A percentile compares a stretch with the other conserved stretches of the same genome.
phyloP scores from a whole-genome alignment of 1,140 invertebrate genomes.

The Aleiodes sp. region DNA sequence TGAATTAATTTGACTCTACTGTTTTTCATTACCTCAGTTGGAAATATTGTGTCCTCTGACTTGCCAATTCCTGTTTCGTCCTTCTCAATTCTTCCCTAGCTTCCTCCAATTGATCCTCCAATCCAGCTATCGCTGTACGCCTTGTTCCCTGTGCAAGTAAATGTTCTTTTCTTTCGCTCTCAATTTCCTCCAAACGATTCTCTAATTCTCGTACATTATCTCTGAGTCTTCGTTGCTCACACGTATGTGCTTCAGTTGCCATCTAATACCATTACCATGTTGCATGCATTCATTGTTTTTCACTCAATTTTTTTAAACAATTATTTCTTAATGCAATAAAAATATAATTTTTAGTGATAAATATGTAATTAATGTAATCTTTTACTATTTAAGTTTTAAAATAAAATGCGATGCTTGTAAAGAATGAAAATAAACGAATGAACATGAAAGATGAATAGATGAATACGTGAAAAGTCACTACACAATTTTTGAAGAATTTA shows the following conservation, averaged over 20 bases:
- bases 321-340: too few relatives aligned
- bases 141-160: constrained; percentile 55
- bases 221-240: constrained; percentile 58
- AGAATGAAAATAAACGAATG: too few relatives aligned
- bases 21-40: constrained; percentile 51
- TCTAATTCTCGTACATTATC: constrained; percentile 54
- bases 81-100: constrained; percentile 52
- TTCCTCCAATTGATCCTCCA: constrained; percentile 58
- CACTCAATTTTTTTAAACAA: constrained; percentile 11
- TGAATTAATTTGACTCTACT: too few relatives aligned
- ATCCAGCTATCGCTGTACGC: constrained; percentile 51
- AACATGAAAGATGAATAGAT: too few relatives aligned
- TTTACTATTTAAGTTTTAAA: too few relatives aligned
- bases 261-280: constrained; percentile 54
- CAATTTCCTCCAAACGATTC: constrained; percentile 52
- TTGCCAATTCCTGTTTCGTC: constrained; percentile 56
- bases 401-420: too few relatives aligned
- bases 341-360: too few relatives aligned
- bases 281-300: constrained; percentile 22
- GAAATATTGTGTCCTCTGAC: constrained; percentile 59
- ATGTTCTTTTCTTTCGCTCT: constrained; percentile 60
- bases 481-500: constrained; percentile 46
- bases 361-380: too few relatives aligned
- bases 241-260: constrained; percentile 65
- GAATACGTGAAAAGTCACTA: too few relatives aligned